Conservation (phyloP, 2,888 invertebrate species). For the Habroteleia sp. region DNA sequence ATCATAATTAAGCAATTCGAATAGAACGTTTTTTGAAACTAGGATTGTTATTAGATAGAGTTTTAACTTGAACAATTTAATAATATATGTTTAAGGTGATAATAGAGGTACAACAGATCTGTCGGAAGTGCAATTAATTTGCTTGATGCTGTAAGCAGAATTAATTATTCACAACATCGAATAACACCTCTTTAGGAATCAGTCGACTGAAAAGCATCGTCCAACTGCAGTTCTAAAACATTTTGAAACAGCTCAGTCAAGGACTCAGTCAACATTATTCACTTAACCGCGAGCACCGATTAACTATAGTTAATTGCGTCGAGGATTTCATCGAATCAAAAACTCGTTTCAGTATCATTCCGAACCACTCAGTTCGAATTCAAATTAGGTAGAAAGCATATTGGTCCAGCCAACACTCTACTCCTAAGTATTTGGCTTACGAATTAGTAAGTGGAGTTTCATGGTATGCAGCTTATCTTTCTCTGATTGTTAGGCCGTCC, state of each 20-base stretch:
- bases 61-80: too few relatives aligned
- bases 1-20: too few relatives aligned
- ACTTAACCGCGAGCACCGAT: conserved; percentile 12
- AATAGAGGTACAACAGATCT: too few relatives aligned
- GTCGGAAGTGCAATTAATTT: too few relatives aligned
- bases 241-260: not conserved
- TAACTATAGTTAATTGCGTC: conserved; percentile 3
- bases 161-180: too few relatives aligned
- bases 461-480: conserved; percentile 9
- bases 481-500: conserved; percentile 13
- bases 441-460: conserved; percentile 32
- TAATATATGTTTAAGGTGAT: too few relatives aligned
- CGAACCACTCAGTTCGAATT: not conserved
- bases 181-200: too few relatives aligned
- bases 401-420: not conserved
- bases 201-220: conserved; percentile 1
- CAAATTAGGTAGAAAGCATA: conserved; percentile 18
- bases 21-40: too few relatives aligned
- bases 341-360: conserved; percentile 13
- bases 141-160: too few relatives aligned
- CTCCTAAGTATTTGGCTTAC: conserved; percentile 25
- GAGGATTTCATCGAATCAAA: not conserved
- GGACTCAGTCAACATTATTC: not conserved
- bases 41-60: too few relatives aligned
- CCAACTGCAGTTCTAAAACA: not conserved